Conservation (phyloP, 1,140 invertebrate genomes). For the Galleria mellonella region DNA sequence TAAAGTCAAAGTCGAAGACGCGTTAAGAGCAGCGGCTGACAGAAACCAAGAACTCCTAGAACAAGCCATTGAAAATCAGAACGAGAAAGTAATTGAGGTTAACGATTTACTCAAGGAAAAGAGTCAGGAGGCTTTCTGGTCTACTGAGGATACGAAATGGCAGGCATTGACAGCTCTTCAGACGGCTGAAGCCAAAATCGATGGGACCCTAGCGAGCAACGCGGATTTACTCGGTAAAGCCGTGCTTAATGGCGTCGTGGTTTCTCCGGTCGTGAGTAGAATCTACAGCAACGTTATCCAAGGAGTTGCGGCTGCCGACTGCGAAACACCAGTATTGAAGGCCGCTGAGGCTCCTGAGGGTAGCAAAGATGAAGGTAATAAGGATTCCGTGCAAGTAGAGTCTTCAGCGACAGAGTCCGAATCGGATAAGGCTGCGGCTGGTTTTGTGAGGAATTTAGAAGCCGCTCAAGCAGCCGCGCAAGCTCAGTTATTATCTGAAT, state of each 20-base stretch:
- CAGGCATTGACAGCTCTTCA: conserved; percentile 35
- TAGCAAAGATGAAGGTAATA: neutral
- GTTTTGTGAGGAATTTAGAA: no score
- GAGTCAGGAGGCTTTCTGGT: conserved; percentile 28
- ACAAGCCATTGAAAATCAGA: conserved; percentile 29
- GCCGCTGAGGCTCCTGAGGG: neutral
- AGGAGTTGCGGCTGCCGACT: no score
- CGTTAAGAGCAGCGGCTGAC: conserved; percentile 26
- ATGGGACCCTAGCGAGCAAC: conserved; percentile 27
- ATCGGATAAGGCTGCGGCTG: conserved; percentile 9
- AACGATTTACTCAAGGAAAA: conserved; percentile 33
- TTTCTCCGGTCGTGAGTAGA: no score
- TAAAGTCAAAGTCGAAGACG: conserved; percentile 37
- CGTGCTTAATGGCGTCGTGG: neutral
- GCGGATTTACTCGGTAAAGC: conserved; percentile 15
- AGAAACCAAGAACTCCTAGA: conserved; percentile 32
- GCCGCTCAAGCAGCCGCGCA: neutral
- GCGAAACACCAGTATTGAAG: no score
- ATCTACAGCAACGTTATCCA: no score
- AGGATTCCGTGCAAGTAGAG: conserved; percentile 5
- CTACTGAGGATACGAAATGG: conserved; percentile 45
- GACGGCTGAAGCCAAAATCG: conserved; percentile 32
- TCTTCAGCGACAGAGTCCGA: neutral
- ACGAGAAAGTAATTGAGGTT: conserved; percentile 31
- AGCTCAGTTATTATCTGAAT: neutral